A percentile compares a stretch with the other conserved stretches of the same genome.
phyloP scores from a whole-genome alignment of 2,888 invertebrate species.

The Anoncus sp. region DNA sequence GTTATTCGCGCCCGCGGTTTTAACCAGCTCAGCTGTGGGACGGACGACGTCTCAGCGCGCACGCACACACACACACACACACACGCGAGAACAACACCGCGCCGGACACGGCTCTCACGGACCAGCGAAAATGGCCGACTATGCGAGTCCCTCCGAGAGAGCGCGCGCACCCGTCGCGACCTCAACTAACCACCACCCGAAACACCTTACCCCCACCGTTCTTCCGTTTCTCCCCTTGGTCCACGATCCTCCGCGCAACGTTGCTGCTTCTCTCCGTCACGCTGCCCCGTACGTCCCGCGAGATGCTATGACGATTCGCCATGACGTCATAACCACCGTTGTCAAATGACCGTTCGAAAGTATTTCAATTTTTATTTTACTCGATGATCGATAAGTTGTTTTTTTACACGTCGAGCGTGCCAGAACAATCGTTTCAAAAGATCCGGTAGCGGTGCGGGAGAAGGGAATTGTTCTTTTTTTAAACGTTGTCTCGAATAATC shows the following conservation, averaged over 20 bases:
- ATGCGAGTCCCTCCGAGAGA: constrained; percentile 52
- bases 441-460: too few relatives aligned
- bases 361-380: too few relatives aligned
- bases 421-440: too few relatives aligned
- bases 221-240: too few relatives aligned
- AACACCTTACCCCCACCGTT: constrained; percentile 7
- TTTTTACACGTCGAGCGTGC: too few relatives aligned
- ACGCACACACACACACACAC: constrained; percentile 11
- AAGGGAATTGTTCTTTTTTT: too few relatives aligned
- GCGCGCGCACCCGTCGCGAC: constrained; percentile 59
- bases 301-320: constrained; percentile 51
- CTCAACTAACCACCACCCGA: constrained; percentile 56
- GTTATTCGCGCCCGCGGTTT: constrained; percentile 68
- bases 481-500: too few relatives aligned
- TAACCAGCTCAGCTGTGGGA: constrained; percentile 77
- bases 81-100: constrained; percentile 68
- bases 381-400: too few relatives aligned
- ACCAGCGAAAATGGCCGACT: constrained; percentile 76
- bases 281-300: constrained; percentile 10
- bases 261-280: background rate
- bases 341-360: constrained; percentile 26
- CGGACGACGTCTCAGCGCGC: constrained; percentile 34
- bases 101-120: constrained; percentile 73
- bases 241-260: background rate
- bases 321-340: constrained; percentile 48